Percentiles rank a stretch among this genome's conserved stretches.
phyloP scores from a whole-genome alignment of 2,888 invertebrate genomes.

The Seira musarum region DNA sequence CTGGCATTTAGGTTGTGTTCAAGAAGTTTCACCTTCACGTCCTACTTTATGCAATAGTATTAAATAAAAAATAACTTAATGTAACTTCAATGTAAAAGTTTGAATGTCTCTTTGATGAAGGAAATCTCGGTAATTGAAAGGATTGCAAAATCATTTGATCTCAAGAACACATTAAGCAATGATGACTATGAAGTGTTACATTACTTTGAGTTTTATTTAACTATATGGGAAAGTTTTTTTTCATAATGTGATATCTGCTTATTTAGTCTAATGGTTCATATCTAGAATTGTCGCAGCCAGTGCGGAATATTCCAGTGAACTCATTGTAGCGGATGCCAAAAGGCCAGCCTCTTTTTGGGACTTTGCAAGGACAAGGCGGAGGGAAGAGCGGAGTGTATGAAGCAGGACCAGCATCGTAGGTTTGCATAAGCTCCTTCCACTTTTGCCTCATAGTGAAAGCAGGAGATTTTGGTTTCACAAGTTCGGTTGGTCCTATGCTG shows the following conservation, averaged over 20 bases:
- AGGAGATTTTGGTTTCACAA: slow-evolving; percentile 35
- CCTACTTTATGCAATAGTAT: too few relatives aligned
- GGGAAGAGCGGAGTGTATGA: slow-evolving; percentile 49
- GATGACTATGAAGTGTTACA: neutral
- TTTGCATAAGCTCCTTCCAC: slow-evolving; percentile 29
- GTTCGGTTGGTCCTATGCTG: slow-evolving; percentile 33
- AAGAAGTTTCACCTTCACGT: too few relatives aligned
- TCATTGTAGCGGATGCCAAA: slow-evolving; percentile 57
- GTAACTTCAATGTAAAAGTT: too few relatives aligned
- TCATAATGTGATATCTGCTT: neutral
- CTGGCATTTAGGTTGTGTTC: too few relatives aligned
- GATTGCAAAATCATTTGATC: neutral
- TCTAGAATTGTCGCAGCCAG: slow-evolving; percentile 51
- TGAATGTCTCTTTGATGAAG: too few relatives aligned
- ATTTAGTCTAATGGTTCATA: slow-evolving; percentile 56
- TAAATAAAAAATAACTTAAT: too few relatives aligned
- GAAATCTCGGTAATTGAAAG: too few relatives aligned
- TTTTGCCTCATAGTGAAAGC: slow-evolving; percentile 52
- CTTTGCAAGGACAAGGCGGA: slow-evolving; percentile 43
- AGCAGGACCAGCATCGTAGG: slow-evolving; percentile 51
- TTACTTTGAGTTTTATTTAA: neutral
- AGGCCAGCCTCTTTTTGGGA: slow-evolving; percentile 37
- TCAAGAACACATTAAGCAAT: neutral
- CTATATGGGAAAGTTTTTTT: neutral
- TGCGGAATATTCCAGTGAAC: slow-evolving; percentile 59